Percentiles rank a stretch among this genome's conserved stretches.
Evolutionary conservation across 1,140 invertebrate species (phyloP).

Genomic region (Eubasilissa regina): DNA sequence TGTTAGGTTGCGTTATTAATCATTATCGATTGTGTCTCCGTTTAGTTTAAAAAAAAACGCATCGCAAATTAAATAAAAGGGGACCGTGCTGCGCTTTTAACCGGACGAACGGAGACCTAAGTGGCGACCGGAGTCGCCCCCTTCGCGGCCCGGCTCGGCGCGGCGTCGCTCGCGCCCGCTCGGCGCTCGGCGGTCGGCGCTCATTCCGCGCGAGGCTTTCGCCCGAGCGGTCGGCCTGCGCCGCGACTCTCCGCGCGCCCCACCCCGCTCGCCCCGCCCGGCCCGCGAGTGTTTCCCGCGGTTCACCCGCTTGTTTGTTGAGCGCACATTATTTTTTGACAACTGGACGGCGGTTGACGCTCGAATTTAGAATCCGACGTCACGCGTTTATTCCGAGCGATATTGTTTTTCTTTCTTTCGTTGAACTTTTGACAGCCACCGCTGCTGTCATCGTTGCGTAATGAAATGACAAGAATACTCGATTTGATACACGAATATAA

Average conservation of each 20-base stretch:
- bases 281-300: not conserved
- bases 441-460: not conserved
- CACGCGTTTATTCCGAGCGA: conserved; percentile 19
- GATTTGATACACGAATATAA: not conserved
- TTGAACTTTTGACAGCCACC: conserved; percentile 9
- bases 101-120: not conserved
- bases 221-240: conserved; percentile 32
- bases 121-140: too few species aligned
- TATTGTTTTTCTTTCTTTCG: conserved; percentile 28
- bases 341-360: conserved; percentile 1
- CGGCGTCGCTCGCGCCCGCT: conserved; percentile 24
- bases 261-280: not conserved
- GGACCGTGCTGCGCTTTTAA: too few species aligned
- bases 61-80: too few species aligned
- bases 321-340: conserved; percentile 9
- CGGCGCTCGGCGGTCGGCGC: not conserved
- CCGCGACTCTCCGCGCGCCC: conserved; percentile 4
- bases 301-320: conserved; percentile 11
- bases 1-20: too few species aligned
- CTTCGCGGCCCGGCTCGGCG: not conserved
- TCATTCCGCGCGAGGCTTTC: conserved; percentile 20
- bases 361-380: conserved; percentile 34
- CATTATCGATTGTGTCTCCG: too few species aligned
- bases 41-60: too few species aligned
- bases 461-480: not conserved